These are phyloP conservation scores for Lypha dubia DNA, from an alignment of 2,888 invertebrate species.

Conservation along the genomic window DNA sequence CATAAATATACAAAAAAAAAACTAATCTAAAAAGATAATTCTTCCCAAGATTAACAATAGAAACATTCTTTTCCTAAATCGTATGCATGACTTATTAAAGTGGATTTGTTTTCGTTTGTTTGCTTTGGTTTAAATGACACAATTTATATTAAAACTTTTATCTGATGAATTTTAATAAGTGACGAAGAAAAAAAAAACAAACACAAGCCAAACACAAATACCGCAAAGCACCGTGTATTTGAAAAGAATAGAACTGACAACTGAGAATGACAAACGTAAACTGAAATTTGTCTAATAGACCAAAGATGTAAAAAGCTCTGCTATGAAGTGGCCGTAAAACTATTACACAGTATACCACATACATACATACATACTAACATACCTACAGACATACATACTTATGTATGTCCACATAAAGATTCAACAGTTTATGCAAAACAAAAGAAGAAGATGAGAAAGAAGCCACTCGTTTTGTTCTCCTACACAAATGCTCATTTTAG, in stretches of 20 bases:
- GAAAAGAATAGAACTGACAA: constrained; percentile 51
- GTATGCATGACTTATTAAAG: constrained; percentile 2
- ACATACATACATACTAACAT: not conserved
- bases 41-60: not conserved
- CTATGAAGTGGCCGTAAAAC: constrained; percentile 39
- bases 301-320: constrained; percentile 59
- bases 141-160: constrained; percentile 50
- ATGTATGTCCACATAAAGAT: constrained; percentile 34
- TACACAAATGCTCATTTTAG: constrained; percentile 49
- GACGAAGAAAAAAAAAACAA: constrained; percentile 23
- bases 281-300: constrained; percentile 58
- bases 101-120: constrained; percentile 1
- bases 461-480: constrained; percentile 55
- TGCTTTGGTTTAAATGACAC: constrained; percentile 23
- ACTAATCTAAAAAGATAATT: not conserved
- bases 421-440: constrained; percentile 64
- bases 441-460: constrained; percentile 20
- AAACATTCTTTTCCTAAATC: constrained; percentile 2
- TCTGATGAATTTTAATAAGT: constrained; percentile 31
- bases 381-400: not conserved
- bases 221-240: constrained; percentile 32
- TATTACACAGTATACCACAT: constrained; percentile 17
- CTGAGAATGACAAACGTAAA: constrained; percentile 69
- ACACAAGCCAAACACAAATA: constrained; percentile 30
- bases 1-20: too few relatives aligned